Evolutionary conservation across 2,797 vertebrate species (phyloP), one percentile per base, ranked within the genome.

Genomic region (Meda fulgida): DNA sequence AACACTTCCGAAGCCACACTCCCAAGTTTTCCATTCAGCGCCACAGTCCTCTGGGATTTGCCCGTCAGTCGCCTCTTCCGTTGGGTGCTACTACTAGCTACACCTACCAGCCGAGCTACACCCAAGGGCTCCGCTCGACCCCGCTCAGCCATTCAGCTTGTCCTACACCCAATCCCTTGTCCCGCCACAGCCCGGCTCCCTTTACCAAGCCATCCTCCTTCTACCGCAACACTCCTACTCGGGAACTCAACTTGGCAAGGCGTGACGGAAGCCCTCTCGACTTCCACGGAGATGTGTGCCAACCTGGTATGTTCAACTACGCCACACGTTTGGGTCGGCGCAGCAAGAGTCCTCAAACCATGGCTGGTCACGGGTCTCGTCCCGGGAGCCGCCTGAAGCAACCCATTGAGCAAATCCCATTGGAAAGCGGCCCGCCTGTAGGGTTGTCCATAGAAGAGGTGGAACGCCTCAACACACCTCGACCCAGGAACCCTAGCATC

Each of bases 11-110:
- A 34, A 99, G 97, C 92, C 98, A 98, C 93, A 97, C 98, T 0
- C 97, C 98, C 79, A 98, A 98, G 91, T 99, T 99, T 90, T 98
- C 97, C 86, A 97, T 99, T 90, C 98, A 99, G 95, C 96, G 98
- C 85, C 98, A 98, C 93, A 99, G 97, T 89, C 98, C 98, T 0
- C 93, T 99, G 81, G 98, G 98, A 75, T 99, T 99, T 0, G 98
- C 98, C 0, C 93, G 98, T 23, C 98, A 99, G 92, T 98, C 98
- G 0, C 98, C 98, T 3, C 91, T 99, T 89, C 97, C 98, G 2
- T 91, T 99, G 26, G 98, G 98, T 1, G 97, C 98, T 2, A 96
- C 98, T 2, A 96, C 97, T 38, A 97, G 98, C 92, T 95, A 99
- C 92, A 96, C 95, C n/a, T 99, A 98, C 92, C 97, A 98, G 91